Conservation (phyloP, 2,113 vertebrate species). For the Colius striatus region DNA sequence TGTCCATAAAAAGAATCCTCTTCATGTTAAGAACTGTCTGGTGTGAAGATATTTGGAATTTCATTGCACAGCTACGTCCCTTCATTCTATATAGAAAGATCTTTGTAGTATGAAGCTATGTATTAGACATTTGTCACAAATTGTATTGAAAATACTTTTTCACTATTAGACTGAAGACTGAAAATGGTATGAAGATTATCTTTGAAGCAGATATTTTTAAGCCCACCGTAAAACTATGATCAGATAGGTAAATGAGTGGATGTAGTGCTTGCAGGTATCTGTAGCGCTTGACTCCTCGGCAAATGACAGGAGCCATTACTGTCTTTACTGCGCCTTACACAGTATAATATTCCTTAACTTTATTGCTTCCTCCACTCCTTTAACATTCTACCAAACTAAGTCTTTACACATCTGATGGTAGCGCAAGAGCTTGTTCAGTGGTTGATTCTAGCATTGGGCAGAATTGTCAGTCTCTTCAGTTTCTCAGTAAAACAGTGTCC, state of each 20-base stretch:
- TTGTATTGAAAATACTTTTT: not conserved
- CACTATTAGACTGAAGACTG: not conserved
- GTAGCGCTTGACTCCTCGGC: rapidly evolving
- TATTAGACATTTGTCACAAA: not conserved
- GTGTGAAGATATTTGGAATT: not conserved
- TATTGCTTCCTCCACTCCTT: not conserved
- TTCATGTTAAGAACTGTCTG: not conserved
- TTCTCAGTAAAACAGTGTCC: not conserved
- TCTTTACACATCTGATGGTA: not conserved
- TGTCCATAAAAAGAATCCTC: not conserved
- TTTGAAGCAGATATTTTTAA: not conserved
- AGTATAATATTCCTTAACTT: not conserved
- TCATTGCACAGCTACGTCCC: not conserved
- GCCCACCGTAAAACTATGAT: not conserved
- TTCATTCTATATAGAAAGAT: not conserved
- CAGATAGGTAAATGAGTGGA: not conserved
- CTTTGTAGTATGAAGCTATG: not conserved
- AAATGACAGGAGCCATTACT: not conserved
- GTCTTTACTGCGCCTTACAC: not conserved
- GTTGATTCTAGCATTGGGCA: not conserved
- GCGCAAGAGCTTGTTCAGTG: not conserved
- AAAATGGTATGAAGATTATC: not conserved
- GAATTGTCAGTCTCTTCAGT: not conserved
- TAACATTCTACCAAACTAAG: not conserved
- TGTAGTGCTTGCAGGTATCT: not conserved